phyloP scores from a whole-genome alignment of 2,113 vertebrate species.

The Centropristis striata region DNA sequence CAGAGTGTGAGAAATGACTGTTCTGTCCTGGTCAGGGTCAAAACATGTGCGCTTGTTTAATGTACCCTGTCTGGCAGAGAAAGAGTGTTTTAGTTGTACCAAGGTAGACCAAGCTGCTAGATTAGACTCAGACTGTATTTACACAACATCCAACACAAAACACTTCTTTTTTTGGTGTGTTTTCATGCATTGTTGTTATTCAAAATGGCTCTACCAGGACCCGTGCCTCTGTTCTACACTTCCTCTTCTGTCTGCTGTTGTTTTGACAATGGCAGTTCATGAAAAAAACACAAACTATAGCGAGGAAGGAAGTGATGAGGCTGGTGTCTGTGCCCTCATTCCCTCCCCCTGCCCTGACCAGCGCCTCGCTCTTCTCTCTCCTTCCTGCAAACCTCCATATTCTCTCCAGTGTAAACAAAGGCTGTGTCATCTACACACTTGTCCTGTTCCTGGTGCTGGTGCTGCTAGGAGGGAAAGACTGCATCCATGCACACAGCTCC shows the following conservation, averaged over 20 bases:
- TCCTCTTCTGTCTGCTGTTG: slow-evolving; percentile 73
- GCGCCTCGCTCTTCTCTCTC: slow-evolving; percentile 47
- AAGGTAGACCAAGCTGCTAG: slow-evolving; percentile 20
- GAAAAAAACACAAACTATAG: slow-evolving; percentile 36
- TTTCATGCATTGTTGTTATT: slow-evolving; percentile 4
- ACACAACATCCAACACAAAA: slow-evolving; percentile 13
- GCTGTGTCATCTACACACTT: slow-evolving; percentile 76
- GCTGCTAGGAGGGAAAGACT: slow-evolving; percentile 58
- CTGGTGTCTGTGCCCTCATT: slow-evolving; percentile 71
- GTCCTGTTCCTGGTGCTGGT: slow-evolving; percentile 59
- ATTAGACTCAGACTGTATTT: slow-evolving; percentile 3
- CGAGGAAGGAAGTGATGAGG: slow-evolving; percentile 86
- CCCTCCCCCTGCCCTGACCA: slow-evolving; percentile 48
- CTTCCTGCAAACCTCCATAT: slow-evolving; percentile 68
- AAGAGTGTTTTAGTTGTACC: slow-evolving; percentile 25
- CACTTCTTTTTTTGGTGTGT: slow-evolving; percentile 7
- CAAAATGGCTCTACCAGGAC: slow-evolving; percentile 16
- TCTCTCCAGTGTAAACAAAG: slow-evolving; percentile 81
- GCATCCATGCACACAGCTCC: slow-evolving; percentile 50
- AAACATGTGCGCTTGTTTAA: slow-evolving; percentile 62
- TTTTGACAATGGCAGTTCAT: slow-evolving; percentile 80
- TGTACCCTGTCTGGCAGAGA: slow-evolving; percentile 16
- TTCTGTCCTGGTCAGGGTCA: slow-evolving; percentile 60
- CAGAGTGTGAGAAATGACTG: slow-evolving; percentile 69
- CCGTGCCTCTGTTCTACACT: slow-evolving; percentile 47